phyloP scores from a whole-genome alignment of 2,113 vertebrate genomes.

The Stigmatopora argus region DNA sequence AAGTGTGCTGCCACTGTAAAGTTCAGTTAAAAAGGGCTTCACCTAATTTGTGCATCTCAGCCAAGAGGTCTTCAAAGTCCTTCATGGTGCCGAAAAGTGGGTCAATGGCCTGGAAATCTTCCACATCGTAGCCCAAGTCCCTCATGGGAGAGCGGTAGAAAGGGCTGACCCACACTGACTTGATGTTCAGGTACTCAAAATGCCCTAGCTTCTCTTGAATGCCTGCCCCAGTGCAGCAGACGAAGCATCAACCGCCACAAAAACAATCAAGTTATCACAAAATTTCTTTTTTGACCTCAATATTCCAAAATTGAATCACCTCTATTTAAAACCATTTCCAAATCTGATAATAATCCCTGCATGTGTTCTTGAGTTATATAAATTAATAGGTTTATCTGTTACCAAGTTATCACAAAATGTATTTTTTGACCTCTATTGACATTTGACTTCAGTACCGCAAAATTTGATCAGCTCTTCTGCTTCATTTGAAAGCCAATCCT shows the following conservation, averaged over 20 bases:
- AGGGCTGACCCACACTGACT: slow-evolving; percentile 87
- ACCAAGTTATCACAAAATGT: too few relatives aligned
- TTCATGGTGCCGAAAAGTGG: slow-evolving; percentile 89
- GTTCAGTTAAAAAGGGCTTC: background rate
- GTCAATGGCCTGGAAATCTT: slow-evolving; percentile 85
- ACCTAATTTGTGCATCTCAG: slow-evolving; percentile 84
- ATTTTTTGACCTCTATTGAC: too few relatives aligned
- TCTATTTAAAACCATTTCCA: too few relatives aligned
- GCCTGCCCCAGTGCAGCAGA: slow-evolving; percentile 61
- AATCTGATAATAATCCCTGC: too few relatives aligned
- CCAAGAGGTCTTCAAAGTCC: slow-evolving; percentile 85
- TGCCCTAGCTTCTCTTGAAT: slow-evolving; percentile 84
- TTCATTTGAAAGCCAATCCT: too few relatives aligned
- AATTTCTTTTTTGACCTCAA: background rate
- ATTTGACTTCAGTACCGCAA: too few relatives aligned
- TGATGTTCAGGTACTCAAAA: slow-evolving; percentile 80
- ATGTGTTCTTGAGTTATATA: too few relatives aligned
- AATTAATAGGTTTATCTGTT: too few relatives aligned
- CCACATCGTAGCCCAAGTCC: slow-evolving; percentile 85
- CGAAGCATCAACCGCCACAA: background rate
- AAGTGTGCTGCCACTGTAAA: background rate
- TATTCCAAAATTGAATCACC: too few relatives aligned
- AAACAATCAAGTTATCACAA: background rate
- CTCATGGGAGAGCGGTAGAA: slow-evolving; percentile 87
- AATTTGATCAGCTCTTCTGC: too few relatives aligned